A percentile compares a stretch with the other conserved stretches of the same genome.
Evolutionary conservation across 2,113 vertebrate species (phyloP).

Genomic region (Pollimyrus isidori): DNA sequence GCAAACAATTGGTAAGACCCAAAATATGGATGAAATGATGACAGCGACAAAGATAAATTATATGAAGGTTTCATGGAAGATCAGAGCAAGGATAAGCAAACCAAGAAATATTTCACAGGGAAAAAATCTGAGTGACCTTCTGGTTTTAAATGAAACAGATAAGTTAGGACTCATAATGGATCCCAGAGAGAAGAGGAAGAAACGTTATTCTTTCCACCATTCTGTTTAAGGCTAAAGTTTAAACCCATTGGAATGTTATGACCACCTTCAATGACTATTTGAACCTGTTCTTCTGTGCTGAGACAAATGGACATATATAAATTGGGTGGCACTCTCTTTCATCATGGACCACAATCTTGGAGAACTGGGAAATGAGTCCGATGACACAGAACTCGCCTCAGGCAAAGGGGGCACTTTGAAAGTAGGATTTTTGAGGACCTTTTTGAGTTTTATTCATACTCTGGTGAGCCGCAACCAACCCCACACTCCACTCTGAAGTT

Average conservation of each 20-base stretch:
- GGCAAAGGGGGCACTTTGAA: conserved; percentile 58
- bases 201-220: neutral
- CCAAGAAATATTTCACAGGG: neutral
- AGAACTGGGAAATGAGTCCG: conserved; percentile 50
- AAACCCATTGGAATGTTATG: conserved; percentile 6
- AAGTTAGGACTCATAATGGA: neutral
- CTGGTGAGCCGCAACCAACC: conserved; percentile 66
- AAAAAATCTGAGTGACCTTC: conserved; percentile 1
- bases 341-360: conserved; percentile 41
- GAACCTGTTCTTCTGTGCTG: conserved; percentile 24
- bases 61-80: neutral
- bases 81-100: neutral
- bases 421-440: conserved; percentile 52
- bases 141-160: neutral
- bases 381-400: conserved; percentile 50
- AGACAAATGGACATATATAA: conserved; percentile 28
- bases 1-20: neutral
- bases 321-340: conserved; percentile 31
- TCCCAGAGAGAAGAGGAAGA: neutral
- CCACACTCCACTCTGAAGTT: conserved; percentile 64
- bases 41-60: neutral
- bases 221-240: neutral
- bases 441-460: conserved; percentile 59
- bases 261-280: conserved; percentile 12
- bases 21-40: neutral